Conservation (phyloP, 2,888 invertebrate species). For the Pterostichus niger region DNA sequence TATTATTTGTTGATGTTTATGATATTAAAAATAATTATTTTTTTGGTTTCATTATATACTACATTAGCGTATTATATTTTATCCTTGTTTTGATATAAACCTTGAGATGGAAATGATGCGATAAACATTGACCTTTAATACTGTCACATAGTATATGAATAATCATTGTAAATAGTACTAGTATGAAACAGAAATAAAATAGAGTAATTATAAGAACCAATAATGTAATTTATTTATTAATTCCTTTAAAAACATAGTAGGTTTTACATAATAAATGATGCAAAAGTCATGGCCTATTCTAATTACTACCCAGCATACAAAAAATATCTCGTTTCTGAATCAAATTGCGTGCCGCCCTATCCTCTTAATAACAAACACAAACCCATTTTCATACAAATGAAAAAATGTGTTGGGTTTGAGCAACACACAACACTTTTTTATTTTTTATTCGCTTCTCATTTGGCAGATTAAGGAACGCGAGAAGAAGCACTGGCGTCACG, state of each 20-base stretch:
- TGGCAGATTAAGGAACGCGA: conserved; percentile 55
- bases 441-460: conserved; percentile 57
- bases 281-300: conserved; percentile 35
- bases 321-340: conserved; percentile 32
- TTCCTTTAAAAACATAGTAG: too few species aligned
- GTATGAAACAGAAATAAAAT: too few species aligned
- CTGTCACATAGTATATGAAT: too few species aligned
- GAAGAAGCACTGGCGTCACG: conserved; percentile 52
- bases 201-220: too few species aligned
- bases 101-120: too few species aligned
- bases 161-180: too few species aligned
- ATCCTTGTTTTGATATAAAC: too few species aligned
- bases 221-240: too few species aligned
- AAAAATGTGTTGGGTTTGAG: conserved; percentile 30
- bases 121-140: too few species aligned
- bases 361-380: conserved; percentile 51
- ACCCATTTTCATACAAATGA: conserved; percentile 48
- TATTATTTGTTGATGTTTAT: too few species aligned
- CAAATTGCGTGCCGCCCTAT: conserved; percentile 39
- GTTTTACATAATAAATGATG: conserved; percentile 20
- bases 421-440: conserved; percentile 14
- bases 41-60: background rate
- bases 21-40: background rate
- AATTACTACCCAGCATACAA: conserved; percentile 19
- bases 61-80: background rate